Evolutionary conservation across 2,888 invertebrate species (phyloP).

Genomic region (Octodonta nipae): DNA sequence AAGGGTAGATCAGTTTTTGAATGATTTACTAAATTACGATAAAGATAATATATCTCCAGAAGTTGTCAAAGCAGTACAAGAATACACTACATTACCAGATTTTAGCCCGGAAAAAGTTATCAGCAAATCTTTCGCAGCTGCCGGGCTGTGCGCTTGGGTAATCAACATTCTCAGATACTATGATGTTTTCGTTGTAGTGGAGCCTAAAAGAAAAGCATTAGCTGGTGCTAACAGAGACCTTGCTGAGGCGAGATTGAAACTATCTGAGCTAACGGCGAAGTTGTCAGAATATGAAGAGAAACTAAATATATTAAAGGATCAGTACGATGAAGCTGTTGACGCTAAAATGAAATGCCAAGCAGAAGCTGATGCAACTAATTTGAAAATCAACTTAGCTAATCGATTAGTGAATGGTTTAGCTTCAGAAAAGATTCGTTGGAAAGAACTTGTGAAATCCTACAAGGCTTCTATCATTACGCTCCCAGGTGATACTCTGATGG

Average conservation of each 20-base stretch:
- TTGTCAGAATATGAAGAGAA: constrained; percentile 66
- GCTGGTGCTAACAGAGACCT: constrained; percentile 75
- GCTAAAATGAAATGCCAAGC: constrained; percentile 83
- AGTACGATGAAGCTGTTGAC: constrained; percentile 74
- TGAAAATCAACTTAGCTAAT: constrained; percentile 82
- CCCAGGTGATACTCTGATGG: constrained; percentile 78
- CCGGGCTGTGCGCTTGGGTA: constrained; percentile 88
- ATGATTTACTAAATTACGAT: constrained; percentile 72
- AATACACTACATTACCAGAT: constrained; percentile 55
- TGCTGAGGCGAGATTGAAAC: constrained; percentile 59
- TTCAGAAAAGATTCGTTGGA: constrained; percentile 81
- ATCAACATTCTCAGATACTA: constrained; percentile 83
- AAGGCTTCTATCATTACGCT: constrained; percentile 60
- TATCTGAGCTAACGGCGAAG: constrained; percentile 61
- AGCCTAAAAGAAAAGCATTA: constrained; percentile 78
- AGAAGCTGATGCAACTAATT: constrained; percentile 80
- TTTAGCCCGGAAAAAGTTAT: constrained; percentile 74
- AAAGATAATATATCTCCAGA: constrained; percentile 87
- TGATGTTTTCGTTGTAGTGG: constrained; percentile 80
- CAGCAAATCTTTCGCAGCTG: constrained; percentile 80
- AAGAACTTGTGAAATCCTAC: constrained; percentile 45
- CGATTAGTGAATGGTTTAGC: constrained; percentile 77
- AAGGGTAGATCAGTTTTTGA: constrained; percentile 75
- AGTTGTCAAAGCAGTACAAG: constrained; percentile 62
- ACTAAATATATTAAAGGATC: constrained; percentile 58